Base-by-base conservation (phyloP, 2,113 vertebrate genomes). In the Porphyrio hochstetteri region DNA sequence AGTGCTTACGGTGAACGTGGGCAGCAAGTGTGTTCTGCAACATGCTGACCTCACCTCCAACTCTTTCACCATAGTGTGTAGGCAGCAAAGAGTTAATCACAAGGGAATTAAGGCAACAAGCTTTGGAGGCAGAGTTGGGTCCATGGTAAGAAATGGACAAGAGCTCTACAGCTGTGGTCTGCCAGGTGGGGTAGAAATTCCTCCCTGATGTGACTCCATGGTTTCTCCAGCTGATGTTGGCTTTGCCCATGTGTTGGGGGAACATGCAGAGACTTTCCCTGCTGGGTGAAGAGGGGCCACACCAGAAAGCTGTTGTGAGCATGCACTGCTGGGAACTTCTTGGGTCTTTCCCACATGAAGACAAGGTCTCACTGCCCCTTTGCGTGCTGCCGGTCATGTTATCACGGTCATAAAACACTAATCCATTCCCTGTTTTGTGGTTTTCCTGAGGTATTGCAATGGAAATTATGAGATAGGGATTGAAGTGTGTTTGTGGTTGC, bases 391-490 rank as follows among this genome's bases (percentile, higher is more conserved):
- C 40, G 71, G 72, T 92, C 65, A 52, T 38, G 38, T 91, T 95
- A 84, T 89, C 92, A 16, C 0, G 3, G 25, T 78, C 4, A 0
- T 91, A 91, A 95, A 95, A 64, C 2, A 2, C 35, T 48, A 33
- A 75, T 70, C 29, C 5, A 2, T 64, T 88, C 76, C 68, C 77
- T 95, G 27, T 64, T 86, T 84, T 78, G 61, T 88, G 83, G 80
- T 84, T 92, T 95, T 86, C 35, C 92, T 82, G 83, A 88, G 74
- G 21, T 71, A 38, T 89, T 95, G 53, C 69, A 42, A 77, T 75
- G 77, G 86, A 82, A 91, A 84, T 53, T 0, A 57, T 68, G 68
- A 86, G 64, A 64, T 33, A 67, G 91, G 52, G 64, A 40, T 31
- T 70, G 80, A 91, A 86, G 77, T 28, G 52, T 70, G 35, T 70